A percentile compares a stretch with the other conserved stretches of the same genome.
phyloP scores from a whole-genome alignment of 1,140 invertebrate genomes.

The Papilio polyxenes region DNA sequence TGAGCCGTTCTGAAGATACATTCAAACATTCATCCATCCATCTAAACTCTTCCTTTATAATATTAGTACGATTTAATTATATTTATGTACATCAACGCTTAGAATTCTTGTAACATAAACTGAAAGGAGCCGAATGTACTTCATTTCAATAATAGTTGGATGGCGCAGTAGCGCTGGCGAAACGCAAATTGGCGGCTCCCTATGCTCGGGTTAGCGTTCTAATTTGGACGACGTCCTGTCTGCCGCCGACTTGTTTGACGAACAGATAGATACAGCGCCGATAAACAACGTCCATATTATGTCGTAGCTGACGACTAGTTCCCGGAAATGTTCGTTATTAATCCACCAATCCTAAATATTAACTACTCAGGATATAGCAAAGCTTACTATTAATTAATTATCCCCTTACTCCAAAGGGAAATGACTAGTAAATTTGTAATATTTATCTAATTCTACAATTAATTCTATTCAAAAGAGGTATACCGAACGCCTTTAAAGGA shows the following conservation, averaged over 20 bases:
- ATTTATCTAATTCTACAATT: too few species aligned
- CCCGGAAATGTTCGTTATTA: slow-evolving; percentile 37
- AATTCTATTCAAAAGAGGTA: too few species aligned
- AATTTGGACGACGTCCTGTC: slow-evolving; percentile 53
- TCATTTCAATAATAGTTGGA: slow-evolving; percentile 55
- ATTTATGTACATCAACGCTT: not conserved
- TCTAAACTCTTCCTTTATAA: too few species aligned
- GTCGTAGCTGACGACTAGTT: slow-evolving; percentile 32
- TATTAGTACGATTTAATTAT: not conserved
- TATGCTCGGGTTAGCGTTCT: slow-evolving; percentile 56
- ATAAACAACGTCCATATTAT: slow-evolving; percentile 47
- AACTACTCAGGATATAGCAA: not conserved
- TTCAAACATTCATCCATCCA: too few species aligned
- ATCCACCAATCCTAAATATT: slow-evolving; percentile 33
- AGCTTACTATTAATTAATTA: not conserved
- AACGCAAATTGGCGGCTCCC: slow-evolving; percentile 46
- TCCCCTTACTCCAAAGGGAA: not conserved
- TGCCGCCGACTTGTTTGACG: slow-evolving; percentile 48
- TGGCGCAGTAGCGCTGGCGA: slow-evolving; percentile 41
- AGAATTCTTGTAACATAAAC: not conserved
- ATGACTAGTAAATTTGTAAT: not conserved
- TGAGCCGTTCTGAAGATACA: too few species aligned
- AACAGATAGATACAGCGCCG: slow-evolving; percentile 46
- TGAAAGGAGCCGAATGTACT: slow-evolving; percentile 44
- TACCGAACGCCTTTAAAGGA: too few species aligned